These are phyloP conservation scores for Psittacus erithacus DNA, from an alignment of 2,113 vertebrate species.

Conservation along the genomic window DNA sequence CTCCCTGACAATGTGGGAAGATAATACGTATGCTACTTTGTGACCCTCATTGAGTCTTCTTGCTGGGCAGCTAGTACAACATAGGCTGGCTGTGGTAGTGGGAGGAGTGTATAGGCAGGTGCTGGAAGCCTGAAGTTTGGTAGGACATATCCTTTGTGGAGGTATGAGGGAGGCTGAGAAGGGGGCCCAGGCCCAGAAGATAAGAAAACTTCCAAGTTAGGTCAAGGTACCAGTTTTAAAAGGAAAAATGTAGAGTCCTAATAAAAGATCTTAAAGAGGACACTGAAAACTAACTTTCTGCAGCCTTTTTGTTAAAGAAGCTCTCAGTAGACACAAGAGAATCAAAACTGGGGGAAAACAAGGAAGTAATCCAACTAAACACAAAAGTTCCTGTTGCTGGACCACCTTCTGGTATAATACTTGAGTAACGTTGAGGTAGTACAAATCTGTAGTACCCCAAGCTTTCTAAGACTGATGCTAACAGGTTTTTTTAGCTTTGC, in stretches of 20 bases:
- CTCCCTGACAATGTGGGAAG: neutral
- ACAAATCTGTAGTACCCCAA: neutral
- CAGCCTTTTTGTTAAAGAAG: neutral
- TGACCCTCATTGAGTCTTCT: neutral
- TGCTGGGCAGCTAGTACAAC: neutral
- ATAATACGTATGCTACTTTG: neutral
- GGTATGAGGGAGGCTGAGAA: neutral
- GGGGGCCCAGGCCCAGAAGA: neutral
- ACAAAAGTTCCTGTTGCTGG: neutral
- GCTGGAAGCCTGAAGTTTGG: neutral
- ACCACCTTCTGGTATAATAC: neutral
- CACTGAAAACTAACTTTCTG: neutral
- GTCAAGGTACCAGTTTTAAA: neutral
- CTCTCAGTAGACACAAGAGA: neutral
- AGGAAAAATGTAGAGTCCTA: neutral
- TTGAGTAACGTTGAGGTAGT: neutral
- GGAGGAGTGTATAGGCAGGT: neutral
- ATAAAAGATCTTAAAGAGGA: neutral
- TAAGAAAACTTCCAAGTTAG: neutral
- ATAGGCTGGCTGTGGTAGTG: neutral
- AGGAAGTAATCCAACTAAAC: neutral
- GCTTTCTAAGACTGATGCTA: neutral
- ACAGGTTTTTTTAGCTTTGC: neutral
- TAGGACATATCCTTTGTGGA: neutral
- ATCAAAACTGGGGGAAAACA: neutral